phyloP scores from a whole-genome alignment of 2,797 vertebrate species.

The Rhyacichthys aspro region DNA sequence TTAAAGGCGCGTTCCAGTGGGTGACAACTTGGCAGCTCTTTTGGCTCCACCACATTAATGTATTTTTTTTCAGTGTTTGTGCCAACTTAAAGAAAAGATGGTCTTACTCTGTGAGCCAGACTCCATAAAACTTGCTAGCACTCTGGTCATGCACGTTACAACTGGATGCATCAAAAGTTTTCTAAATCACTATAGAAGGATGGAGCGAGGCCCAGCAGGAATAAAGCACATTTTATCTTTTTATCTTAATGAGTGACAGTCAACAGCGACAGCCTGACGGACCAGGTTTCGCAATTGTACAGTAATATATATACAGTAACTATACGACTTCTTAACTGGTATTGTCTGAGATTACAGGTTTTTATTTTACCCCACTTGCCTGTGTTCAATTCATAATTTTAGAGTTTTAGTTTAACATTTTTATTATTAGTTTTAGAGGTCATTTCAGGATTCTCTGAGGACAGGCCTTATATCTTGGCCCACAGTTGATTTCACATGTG shows the following conservation, averaged over 20 bases:
- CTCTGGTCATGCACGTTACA: neutral
- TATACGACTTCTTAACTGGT: no score
- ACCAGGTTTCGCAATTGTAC: neutral
- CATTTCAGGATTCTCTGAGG: neutral
- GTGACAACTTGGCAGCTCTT: conserved; percentile 25
- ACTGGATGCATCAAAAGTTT: conserved; percentile 1
- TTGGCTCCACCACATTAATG: conserved; percentile 23
- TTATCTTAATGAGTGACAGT: conserved; percentile 1
- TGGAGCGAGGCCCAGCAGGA: neutral
- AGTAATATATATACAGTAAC: no score
- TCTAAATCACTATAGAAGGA: neutral
- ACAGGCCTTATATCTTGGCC: neutral
- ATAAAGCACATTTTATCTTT: conserved; percentile 3
- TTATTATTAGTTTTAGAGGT: no score
- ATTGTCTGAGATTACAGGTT: no score
- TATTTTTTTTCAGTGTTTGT: conserved; percentile 12
- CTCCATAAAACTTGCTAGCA: conserved; percentile 7
- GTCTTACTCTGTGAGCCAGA: conserved; percentile 8
- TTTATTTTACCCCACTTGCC: no score
- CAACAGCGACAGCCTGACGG: neutral
- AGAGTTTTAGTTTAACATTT: no score
- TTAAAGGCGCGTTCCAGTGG: conserved; percentile 56
- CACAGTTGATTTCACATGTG: neutral
- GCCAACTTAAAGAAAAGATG: conserved; percentile 15
- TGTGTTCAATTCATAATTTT: no score